phyloP scores from a whole-genome alignment of 2,797 vertebrate species.

The Gastrophryne carolinensis region DNA sequence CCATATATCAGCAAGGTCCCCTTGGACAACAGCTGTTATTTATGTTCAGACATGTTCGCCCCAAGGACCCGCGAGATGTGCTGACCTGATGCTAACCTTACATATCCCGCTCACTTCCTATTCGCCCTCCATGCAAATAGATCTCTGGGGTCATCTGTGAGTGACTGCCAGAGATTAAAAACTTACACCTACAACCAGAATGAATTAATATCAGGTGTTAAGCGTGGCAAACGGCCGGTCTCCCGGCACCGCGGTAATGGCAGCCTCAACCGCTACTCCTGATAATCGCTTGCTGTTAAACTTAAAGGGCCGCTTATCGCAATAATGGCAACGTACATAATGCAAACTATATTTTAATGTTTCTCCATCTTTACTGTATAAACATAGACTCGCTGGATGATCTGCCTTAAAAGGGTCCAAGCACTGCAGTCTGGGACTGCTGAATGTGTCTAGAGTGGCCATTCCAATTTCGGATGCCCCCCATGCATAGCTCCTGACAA shows the following conservation, averaged over 20 bases:
- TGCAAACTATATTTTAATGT: no score
- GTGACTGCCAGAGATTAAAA: conserved; percentile 40
- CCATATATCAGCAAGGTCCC: conserved; percentile 9
- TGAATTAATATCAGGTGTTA: conserved; percentile 33
- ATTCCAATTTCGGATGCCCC: no score
- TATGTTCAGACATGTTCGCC: conserved; percentile 23
- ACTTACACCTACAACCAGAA: conserved; percentile 15
- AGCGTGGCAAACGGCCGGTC: not conserved
- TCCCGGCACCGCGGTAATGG: not conserved
- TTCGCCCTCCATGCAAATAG: conserved; percentile 42
- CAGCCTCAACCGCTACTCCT: not conserved
- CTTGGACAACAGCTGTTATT: conserved; percentile 21
- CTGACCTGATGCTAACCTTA: conserved; percentile 39
- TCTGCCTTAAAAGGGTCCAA: no score
- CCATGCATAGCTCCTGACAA: no score
- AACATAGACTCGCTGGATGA: no score
- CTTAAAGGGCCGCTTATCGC: no score
- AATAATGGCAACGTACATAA: no score
- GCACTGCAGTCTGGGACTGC: no score
- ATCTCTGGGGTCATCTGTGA: conserved; percentile 33
- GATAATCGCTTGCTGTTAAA: not conserved
- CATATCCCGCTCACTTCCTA: conserved; percentile 19
- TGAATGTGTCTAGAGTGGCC: no score
- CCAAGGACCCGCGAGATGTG: conserved; percentile 15
- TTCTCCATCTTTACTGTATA: no score